Evolutionary conservation across 1,140 invertebrate genomes (phyloP), one percentile per base, ranked within the genome.

Genomic region (Cydia amplana): DNA sequence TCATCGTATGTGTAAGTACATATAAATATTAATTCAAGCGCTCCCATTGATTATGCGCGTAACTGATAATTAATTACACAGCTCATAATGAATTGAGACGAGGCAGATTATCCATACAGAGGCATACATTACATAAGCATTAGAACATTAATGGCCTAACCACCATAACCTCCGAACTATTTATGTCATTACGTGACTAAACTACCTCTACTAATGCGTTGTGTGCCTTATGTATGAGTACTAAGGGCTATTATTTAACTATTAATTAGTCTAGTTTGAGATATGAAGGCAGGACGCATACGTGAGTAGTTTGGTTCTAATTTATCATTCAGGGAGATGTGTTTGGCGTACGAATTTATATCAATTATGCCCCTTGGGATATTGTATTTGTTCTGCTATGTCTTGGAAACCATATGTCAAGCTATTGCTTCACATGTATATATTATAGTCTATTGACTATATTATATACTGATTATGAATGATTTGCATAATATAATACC

Each of bases 11-110:
- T n/a, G n/a, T n/a, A n/a, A 6, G 9, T 60, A 60, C 20, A 60
- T 60, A 10, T 60, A 60, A 23, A 60, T 23, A 23, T 23, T 20
- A n/a, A n/a, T n/a, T n/a, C n/a, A 60, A 60, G 10, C 20, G 55
- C 9, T 20, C 55, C 55, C 18, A 23, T 60, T 60, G 20, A 60
- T 60, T 70, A 70, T 70, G n/a, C 65, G 36, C 65, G 25, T 65
- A 36, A 70, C 25, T 70, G 28, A 70, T 70, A 70, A 70, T 70
- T 70, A 70, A 70, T 70, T 70, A 70, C 65, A n/a, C 65, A 20
- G 64, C 28, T 36, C n/a, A 70, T 70, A 70, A 43, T 43, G 36
- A 70, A 70, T 70, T 70, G 65, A 70, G 65, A 70, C 65, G 65
- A 23, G 64, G 65, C 32, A 70, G 65, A 70, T 70, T 70, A 70